These are phyloP conservation scores for Hoplostethus atlanticus DNA, from an alignment of 2,797 vertebrate genomes.

Conservation along the genomic window DNA sequence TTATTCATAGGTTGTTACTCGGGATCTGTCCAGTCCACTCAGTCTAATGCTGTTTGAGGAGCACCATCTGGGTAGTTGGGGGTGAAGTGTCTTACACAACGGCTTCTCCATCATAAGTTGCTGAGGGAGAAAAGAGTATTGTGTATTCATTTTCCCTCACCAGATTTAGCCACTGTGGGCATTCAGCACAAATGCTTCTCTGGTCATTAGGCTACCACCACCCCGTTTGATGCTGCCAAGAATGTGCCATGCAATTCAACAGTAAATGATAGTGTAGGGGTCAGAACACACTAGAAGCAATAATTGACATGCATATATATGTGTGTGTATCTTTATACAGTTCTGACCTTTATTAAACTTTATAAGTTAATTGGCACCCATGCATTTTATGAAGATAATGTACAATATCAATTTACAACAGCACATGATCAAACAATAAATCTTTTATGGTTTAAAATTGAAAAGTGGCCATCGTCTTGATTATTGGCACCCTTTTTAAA, in stretches of 20 bases:
- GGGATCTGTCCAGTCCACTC: too few species aligned
- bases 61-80: not conserved
- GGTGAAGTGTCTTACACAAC: not conserved
- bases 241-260: not conserved
- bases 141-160: not conserved
- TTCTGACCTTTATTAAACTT: too few species aligned
- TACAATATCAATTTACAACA: too few species aligned
- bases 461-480: too few species aligned
- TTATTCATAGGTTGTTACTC: too few species aligned
- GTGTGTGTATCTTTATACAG: too few species aligned
- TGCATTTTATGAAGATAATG: too few species aligned
- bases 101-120: not conserved
- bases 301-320: slow-evolving; percentile 14
- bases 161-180: not conserved
- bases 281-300: slow-evolving; percentile 12
- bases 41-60: not conserved
- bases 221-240: not conserved
- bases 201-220: not conserved
- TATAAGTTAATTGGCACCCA: too few species aligned
- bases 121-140: not conserved
- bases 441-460: too few species aligned
- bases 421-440: too few species aligned
- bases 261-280: not conserved
- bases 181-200: not conserved
- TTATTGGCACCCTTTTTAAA: too few species aligned